Percentiles rank a stretch among this genome's conserved stretches.
Conservation (phyloP, 2,797 vertebrate genomes). For the Ambastaia sidthimunki region DNA sequence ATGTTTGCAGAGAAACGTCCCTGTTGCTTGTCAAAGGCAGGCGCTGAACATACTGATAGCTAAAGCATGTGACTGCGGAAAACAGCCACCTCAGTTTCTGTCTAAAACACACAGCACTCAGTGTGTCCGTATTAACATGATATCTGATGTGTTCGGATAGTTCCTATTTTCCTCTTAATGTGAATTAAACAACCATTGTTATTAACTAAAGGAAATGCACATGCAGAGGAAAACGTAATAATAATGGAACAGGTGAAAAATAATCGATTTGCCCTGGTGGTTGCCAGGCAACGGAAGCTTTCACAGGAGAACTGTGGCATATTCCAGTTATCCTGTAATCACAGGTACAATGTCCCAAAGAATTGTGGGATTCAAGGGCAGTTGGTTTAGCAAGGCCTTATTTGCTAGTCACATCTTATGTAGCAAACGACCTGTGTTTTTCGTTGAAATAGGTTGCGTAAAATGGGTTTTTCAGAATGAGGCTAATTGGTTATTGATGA, state of each 20-base stretch:
- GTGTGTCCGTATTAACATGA: slow-evolving; percentile 14
- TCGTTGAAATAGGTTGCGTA: slow-evolving; percentile 63
- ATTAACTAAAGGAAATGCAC: slow-evolving; percentile 50
- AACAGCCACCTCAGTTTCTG: slow-evolving; percentile 7
- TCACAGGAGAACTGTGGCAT: slow-evolving; percentile 66
- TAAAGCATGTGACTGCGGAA: slow-evolving; percentile 19
- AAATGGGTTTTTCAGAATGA: slow-evolving; percentile 56
- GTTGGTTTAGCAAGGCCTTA: slow-evolving; percentile 62
- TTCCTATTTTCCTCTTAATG: not conserved
- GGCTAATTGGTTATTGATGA: slow-evolving; percentile 66
- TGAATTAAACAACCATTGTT: slow-evolving; percentile 36
- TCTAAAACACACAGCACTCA: slow-evolving; percentile 3
- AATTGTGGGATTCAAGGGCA: slow-evolving; percentile 73
- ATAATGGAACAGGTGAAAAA: slow-evolving; percentile 65
- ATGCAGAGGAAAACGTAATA: slow-evolving; percentile 3
- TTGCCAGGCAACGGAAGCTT: slow-evolving; percentile 86
- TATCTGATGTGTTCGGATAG: not conserved
- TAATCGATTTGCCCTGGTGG: slow-evolving; percentile 67
- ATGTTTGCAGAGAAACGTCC: slow-evolving; percentile 29
- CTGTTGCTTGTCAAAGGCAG: slow-evolving; percentile 31
- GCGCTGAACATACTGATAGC: slow-evolving; percentile 30
- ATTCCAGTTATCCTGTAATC: slow-evolving; percentile 77
- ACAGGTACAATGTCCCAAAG: slow-evolving; percentile 75
- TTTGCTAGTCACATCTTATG: slow-evolving; percentile 64
- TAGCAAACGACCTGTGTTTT: slow-evolving; percentile 54